Percentiles rank a stretch among this genome's conserved stretches.
phyloP scores from a whole-genome alignment of 2,113 vertebrate species.

The Oncorhynchus nerka region DNA sequence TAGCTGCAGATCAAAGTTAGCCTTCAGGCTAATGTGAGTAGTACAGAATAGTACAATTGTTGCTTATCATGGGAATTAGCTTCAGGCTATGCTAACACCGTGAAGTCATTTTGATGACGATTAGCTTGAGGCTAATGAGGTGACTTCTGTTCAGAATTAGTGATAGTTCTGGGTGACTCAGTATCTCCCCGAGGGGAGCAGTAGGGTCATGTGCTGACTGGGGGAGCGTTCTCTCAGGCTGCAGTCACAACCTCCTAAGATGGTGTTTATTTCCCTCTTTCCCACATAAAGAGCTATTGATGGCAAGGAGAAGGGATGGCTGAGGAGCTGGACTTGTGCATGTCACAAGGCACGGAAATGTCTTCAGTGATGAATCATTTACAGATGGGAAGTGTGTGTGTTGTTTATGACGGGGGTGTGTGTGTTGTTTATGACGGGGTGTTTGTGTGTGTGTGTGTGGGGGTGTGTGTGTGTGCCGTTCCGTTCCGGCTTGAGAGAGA shows the following conservation, averaged over 20 bases:
- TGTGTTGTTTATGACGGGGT: background rate
- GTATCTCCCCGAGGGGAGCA: constrained; percentile 15
- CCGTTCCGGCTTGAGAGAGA: too few species aligned
- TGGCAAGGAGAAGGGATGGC: constrained; percentile 16
- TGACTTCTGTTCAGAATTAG: background rate
- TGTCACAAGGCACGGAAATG: constrained; percentile 44
- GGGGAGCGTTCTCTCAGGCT: constrained; percentile 30
- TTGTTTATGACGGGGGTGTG: background rate
- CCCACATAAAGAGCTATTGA: constrained; percentile 43
- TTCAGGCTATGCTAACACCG: background rate
- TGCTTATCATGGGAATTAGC: background rate
- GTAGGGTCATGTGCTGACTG: constrained; percentile 30
- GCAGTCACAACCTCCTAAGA: background rate
- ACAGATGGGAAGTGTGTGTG: background rate
- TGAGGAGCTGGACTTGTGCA: constrained; percentile 26
- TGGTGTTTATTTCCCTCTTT: background rate
- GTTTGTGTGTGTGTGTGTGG: too few species aligned
- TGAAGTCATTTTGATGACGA: background rate
- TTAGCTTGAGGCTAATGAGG: background rate
- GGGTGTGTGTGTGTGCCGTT: too few species aligned
- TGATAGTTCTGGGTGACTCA: constrained; percentile 6
- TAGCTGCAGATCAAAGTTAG: too few species aligned
- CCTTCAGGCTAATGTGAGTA: too few species aligned
- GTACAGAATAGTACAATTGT: background rate
- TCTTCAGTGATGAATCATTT: constrained; percentile 13